Percentiles rank a stretch among this genome's conserved stretches.
These are phyloP conservation scores for Molorchus minor DNA, from an alignment of 2,888 invertebrate genomes.

Conservation along the genomic window DNA sequence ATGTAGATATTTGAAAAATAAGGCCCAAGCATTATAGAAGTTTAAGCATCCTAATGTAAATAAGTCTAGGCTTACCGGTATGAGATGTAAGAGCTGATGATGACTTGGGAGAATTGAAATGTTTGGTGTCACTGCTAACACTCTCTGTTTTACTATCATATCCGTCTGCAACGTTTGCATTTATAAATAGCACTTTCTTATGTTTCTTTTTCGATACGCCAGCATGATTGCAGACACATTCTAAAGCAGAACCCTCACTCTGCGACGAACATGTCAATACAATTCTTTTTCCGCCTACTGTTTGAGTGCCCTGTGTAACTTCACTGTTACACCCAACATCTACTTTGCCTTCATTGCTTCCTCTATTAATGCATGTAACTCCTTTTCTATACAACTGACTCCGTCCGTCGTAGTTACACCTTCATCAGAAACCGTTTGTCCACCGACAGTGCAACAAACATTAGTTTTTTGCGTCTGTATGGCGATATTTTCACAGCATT, in stretches of 20 bases:
- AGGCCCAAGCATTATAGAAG: too few relatives aligned
- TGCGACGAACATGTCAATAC: neutral
- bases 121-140: neutral
- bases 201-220: neutral
- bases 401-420: neutral
- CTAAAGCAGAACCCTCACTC: neutral
- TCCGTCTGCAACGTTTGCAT: neutral
- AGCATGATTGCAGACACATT: neutral
- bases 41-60: too few relatives aligned
- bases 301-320: neutral
- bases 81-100: too few relatives aligned
- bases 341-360: neutral
- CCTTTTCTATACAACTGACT: too few relatives aligned
- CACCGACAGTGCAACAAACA: neutral
- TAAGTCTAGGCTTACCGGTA: too few relatives aligned
- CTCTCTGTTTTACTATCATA: neutral
- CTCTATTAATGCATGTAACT: neutral
- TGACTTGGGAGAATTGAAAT: slow-evolving; percentile 1
- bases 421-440: neutral
- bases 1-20: too few relatives aligned
- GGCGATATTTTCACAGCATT: neutral
- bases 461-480: neutral
- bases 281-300: neutral
- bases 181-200: neutral
- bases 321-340: neutral